Evolutionary conservation across 2,113 vertebrate species (phyloP).

Genomic region (Cairina moschata): DNA sequence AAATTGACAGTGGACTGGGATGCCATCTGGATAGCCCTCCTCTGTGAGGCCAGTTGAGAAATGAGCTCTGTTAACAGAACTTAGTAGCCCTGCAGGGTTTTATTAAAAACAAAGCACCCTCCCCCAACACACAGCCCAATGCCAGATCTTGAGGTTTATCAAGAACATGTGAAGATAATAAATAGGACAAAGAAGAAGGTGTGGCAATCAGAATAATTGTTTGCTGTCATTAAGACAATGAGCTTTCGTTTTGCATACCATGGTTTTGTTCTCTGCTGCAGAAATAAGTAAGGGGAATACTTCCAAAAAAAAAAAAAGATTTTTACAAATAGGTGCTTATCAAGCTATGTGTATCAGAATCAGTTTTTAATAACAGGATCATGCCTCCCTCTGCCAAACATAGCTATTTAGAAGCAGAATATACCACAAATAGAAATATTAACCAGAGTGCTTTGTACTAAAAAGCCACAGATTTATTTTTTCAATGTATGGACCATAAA

Average conservation of each 20-base stretch:
- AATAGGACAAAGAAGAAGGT: not conserved
- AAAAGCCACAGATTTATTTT: constrained; percentile 15
- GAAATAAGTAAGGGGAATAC: not conserved
- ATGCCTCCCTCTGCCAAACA: not conserved
- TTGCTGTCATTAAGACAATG: not conserved
- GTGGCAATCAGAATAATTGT: not conserved
- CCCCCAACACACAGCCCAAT: not conserved
- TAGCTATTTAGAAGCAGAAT: not conserved
- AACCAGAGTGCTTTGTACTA: not conserved
- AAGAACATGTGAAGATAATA: not conserved
- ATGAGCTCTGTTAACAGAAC: not conserved
- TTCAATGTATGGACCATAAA: constrained; percentile 3
- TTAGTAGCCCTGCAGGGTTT: not conserved
- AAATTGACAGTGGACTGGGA: not conserved
- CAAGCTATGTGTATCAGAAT: not conserved
- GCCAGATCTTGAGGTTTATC: not conserved
- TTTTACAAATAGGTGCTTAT: not conserved
- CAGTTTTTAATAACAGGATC: not conserved
- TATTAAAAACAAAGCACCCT: not conserved
- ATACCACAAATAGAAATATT: constrained; percentile 21
- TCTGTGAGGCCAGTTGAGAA: not conserved
- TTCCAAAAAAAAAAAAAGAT: not conserved
- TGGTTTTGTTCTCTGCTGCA: not conserved
- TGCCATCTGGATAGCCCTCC: not conserved
- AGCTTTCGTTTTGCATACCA: not conserved